Conservation (phyloP, 2,888 invertebrate genomes). For the Hydrotaea cyrtoneurina region DNA sequence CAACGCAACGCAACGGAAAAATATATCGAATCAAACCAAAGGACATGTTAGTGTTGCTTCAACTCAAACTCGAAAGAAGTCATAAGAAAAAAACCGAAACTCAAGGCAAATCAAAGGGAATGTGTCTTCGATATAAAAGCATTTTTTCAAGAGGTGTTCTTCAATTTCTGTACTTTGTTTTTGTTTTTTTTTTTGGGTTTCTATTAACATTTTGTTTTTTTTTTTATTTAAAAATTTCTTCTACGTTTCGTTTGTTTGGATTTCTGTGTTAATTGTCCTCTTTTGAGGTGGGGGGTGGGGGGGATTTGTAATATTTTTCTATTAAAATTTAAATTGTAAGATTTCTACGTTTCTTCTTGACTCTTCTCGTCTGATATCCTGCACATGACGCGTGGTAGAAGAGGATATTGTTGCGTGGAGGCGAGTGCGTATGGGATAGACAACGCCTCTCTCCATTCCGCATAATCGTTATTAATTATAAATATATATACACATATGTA, state of each 20-base stretch:
- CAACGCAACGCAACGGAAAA: background rate
- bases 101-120: constrained; percentile 22
- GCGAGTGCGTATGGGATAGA: background rate
- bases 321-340: constrained; percentile 13
- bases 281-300: too few relatives aligned
- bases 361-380: background rate
- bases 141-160: constrained; percentile 1
- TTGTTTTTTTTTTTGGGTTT: too few relatives aligned
- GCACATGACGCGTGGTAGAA: background rate
- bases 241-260: constrained; percentile 32
- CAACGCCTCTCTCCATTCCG: background rate
- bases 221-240: constrained; percentile 13
- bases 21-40: background rate
- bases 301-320: constrained; percentile 30
- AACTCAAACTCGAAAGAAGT: constrained; percentile 4
- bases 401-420: background rate
- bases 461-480: background rate
- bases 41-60: constrained; percentile 56
- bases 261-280: background rate
- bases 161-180: constrained; percentile 28
- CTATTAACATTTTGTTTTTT: constrained; percentile 7
- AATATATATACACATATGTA: background rate
- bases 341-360: constrained; percentile 5
- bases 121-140: constrained; percentile 4
- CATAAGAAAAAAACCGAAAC: constrained; percentile 14